These are phyloP conservation scores for Patella vulgata DNA, from an alignment of 1,140 invertebrate species.

Conservation along the genomic window DNA sequence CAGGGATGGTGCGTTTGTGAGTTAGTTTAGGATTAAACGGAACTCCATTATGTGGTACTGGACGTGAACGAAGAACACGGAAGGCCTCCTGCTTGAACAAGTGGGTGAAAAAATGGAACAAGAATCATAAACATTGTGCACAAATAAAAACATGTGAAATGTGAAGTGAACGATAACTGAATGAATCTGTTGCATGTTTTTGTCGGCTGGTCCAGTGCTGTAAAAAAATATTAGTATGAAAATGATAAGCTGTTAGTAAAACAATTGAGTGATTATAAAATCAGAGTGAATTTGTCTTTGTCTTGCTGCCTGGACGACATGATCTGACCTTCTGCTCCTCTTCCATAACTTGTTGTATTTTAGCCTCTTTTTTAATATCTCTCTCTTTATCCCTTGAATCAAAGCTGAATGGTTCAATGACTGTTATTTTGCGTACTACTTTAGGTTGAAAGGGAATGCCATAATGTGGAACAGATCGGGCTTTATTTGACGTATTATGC, in stretches of 20 bases:
- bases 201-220: too few relatives aligned
- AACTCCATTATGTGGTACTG: slow-evolving; percentile 29
- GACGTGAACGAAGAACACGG: slow-evolving; percentile 4
- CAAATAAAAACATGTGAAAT: too few relatives aligned
- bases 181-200: too few relatives aligned
- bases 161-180: too few relatives aligned
- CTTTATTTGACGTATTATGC: slow-evolving; percentile 13
- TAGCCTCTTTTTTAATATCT: slow-evolving; percentile 68
- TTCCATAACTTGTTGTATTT: slow-evolving; percentile 64
- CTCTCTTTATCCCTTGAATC: slow-evolving; percentile 68
- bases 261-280: too few relatives aligned
- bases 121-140: too few relatives aligned
- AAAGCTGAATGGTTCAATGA: slow-evolving; percentile 70
- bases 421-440: slow-evolving; percentile 50
- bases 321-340: slow-evolving; percentile 61
- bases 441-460: slow-evolving; percentile 62
- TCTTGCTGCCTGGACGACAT: too few relatives aligned
- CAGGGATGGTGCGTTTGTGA: slow-evolving; percentile 24
- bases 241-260: too few relatives aligned
- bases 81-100: not conserved
- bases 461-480: slow-evolving; percentile 48
- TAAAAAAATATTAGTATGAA: too few relatives aligned
- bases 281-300: too few relatives aligned
- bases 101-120: too few relatives aligned
- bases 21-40: slow-evolving; percentile 38